A percentile compares a stretch with the other conserved stretches of the same genome.
Evolutionary conservation across 2,113 vertebrate genomes (phyloP).

Genomic region (Nestor notabilis): DNA sequence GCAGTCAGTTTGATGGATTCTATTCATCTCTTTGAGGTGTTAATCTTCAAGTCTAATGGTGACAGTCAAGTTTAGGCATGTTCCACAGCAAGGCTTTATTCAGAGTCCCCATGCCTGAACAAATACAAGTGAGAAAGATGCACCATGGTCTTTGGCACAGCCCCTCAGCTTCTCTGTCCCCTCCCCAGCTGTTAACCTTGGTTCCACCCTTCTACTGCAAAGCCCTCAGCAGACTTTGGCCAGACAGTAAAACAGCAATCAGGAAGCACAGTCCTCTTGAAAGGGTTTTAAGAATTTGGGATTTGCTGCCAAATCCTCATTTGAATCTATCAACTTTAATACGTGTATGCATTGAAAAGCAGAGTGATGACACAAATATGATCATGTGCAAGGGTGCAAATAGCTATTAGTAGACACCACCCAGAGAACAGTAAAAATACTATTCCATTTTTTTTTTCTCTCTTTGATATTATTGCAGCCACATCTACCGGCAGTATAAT

Average conservation of each 20-base stretch:
- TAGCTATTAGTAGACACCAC: not conserved
- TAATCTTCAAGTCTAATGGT: not conserved
- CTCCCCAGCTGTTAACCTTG: not conserved
- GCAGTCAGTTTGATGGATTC: not conserved
- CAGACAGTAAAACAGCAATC: not conserved
- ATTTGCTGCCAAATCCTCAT: not conserved
- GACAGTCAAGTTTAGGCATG: not conserved
- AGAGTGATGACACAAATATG: not conserved
- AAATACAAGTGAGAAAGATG: not conserved
- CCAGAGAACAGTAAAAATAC: not conserved
- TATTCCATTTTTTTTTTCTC: not conserved
- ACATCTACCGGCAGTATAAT: not conserved
- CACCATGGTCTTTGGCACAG: not conserved
- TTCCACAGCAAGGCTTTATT: not conserved
- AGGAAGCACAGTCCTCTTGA: not conserved
- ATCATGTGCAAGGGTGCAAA: not conserved
- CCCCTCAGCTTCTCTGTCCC: not conserved
- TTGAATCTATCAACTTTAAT: not conserved
- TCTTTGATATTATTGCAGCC: not conserved
- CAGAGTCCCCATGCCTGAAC: not conserved
- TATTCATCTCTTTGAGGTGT: not conserved
- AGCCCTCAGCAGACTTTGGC: not conserved
- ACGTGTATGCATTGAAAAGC: not conserved
- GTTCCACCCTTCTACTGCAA: not conserved
- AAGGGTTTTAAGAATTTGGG: not conserved